phyloP scores from a whole-genome alignment of 2,888 invertebrate genomes.

The Thymelicus lineola region DNA sequence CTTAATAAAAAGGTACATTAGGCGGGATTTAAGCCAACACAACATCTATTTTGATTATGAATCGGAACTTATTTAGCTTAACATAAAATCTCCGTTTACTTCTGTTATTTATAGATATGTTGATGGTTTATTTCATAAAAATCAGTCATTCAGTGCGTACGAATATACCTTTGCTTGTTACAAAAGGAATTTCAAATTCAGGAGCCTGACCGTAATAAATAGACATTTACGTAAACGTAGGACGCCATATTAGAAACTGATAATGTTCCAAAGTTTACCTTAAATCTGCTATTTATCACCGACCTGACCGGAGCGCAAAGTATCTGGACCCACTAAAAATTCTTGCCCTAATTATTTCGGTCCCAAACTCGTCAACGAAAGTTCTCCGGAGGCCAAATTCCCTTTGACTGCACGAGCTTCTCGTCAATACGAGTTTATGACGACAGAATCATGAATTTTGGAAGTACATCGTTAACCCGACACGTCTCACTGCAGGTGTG shows the following conservation, averaged over 20 bases:
- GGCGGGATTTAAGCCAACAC: no score
- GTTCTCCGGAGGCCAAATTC: constrained; percentile 28
- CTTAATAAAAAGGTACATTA: no score
- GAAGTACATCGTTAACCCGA: constrained; percentile 13
- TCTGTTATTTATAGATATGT: no score
- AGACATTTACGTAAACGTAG: neutral
- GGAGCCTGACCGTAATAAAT: no score
- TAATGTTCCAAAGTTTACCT: constrained; percentile 1
- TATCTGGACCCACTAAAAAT: constrained; percentile 31
- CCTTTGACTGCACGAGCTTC: constrained; percentile 29
- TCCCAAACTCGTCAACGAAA: constrained; percentile 28
- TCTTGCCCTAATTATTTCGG: constrained; percentile 35
- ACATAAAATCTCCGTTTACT: no score
- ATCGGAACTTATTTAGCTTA: no score
- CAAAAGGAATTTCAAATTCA: no score
- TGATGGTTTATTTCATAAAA: no score
- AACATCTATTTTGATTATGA: no score
- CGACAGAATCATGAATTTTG: constrained; percentile 20
- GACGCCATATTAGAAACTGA: neutral
- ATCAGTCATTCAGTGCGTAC: no score
- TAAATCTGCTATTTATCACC: constrained; percentile 14
- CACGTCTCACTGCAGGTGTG: constrained; percentile 9
- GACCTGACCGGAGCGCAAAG: constrained; percentile 7
- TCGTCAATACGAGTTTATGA: constrained; percentile 23
- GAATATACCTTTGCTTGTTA: no score